Percentiles rank a stretch among this genome's conserved stretches.
Evolutionary conservation across 2,113 vertebrate genomes (phyloP).

Genomic region (Muntiacus muntjak): DNA sequence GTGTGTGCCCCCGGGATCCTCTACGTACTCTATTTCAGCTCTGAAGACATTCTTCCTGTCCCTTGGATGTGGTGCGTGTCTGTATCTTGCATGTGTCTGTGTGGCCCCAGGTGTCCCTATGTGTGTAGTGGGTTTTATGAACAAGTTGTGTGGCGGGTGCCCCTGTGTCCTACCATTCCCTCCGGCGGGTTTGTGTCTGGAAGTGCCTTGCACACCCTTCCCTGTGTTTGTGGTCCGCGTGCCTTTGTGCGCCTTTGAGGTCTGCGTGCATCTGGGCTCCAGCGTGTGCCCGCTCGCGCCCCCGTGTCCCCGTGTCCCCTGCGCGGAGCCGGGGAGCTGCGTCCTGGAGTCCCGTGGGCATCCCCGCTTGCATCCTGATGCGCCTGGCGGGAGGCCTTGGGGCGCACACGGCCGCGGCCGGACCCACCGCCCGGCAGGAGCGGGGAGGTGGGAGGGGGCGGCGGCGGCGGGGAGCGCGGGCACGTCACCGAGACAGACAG

Average conservation of each 20-base stretch:
- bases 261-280: not conserved
- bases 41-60: not conserved
- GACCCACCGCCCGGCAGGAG: conserved; percentile 28
- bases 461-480: conserved; percentile 56
- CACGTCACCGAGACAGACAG: conserved; percentile 59
- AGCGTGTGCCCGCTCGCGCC: not conserved
- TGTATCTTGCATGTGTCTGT: not conserved
- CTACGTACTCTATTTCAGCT: not conserved
- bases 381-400: not conserved
- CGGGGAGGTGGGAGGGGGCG: conserved; percentile 31
- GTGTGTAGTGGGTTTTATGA: not conserved
- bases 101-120: not conserved
- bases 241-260: conserved; percentile 57
- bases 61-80: not conserved
- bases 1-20: not conserved
- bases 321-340: not conserved
- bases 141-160: not conserved
- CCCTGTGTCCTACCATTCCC: not conserved
- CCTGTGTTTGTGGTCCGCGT: conserved; percentile 30
- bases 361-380: not conserved
- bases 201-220: conserved; percentile 5
- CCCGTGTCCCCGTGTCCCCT: not conserved
- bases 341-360: not conserved
- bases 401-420: not conserved
- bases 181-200: not conserved